Evolutionary conservation across 2,888 invertebrate genomes (phyloP), one percentile per base, ranked within the genome.

Genomic region (Slavum lentiscoides): DNA sequence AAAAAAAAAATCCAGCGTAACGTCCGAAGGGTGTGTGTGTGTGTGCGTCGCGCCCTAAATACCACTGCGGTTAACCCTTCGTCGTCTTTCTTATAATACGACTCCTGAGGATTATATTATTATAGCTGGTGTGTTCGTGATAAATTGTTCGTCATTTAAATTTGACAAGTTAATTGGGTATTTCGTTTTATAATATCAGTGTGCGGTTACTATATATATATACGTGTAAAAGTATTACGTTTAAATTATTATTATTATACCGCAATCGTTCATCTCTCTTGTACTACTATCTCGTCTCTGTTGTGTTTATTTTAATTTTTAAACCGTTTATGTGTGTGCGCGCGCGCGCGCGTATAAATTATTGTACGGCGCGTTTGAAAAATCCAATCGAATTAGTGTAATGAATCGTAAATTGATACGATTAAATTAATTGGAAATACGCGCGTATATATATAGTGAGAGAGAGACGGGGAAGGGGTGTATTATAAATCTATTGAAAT

Each of bases 81-180:
- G 53, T 21, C 37, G 53, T 74, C 53, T n/a, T 64, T 53, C 30
- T 62, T n/a, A 62, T 21, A 74, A 9, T 55, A 19, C 19, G 19
- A 61, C 53, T 15, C n/a, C n/a, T 30, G 53, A 21, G 64, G 67
- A 75, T 58, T 39, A 58, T 43, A 23, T 30, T 30, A 30, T 30
- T n/a, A 17, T 39, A 39, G 37, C 67, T 43, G 4, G 11, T 58
- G 43, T 15, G 39, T 43, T 30, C 15, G 19, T 76, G 75, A 76
- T 68, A 17, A 49, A 76, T 76, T 8, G 75, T 19, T 6, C 43
- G 43, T 49, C 74, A 21, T 75, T 66, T 58, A 23, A 43, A 59
- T 59, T 68, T 68, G 75, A 76, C 75, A 68, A 68, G 75, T 76
- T 76, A 76, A 76, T 76, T 67, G 66, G 43, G 43, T 19, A 19